These are phyloP conservation scores for Hycleus phaleratus DNA, from an alignment of 1,140 invertebrate genomes.

Conservation along the genomic window DNA sequence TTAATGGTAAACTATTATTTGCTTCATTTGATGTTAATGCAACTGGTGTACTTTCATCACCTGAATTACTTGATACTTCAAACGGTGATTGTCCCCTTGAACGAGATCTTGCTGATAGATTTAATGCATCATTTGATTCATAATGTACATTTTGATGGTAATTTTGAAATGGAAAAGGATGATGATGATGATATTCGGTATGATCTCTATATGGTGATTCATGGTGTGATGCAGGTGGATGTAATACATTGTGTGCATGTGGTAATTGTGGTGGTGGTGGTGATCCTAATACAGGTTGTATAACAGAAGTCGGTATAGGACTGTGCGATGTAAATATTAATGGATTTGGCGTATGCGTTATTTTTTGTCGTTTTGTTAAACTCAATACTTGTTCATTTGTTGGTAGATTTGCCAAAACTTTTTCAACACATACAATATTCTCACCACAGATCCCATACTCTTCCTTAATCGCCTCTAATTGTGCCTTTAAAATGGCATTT, in stretches of 20 bases:
- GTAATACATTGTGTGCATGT: constrained; percentile 26
- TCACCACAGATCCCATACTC: constrained; percentile 88
- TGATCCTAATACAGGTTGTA: constrained; percentile 48
- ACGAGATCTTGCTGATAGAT: constrained; percentile 48
- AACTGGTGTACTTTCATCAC: constrained; percentile 55
- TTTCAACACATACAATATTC: constrained; percentile 75
- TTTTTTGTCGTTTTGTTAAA: constrained; percentile 71
- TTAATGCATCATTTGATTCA: constrained; percentile 55
- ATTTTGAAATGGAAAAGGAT: constrained; percentile 25
- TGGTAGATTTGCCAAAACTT: constrained; percentile 75
- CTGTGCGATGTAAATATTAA: constrained; percentile 52
- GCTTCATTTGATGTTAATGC: constrained; percentile 33
- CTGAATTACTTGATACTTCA: constrained; percentile 62
- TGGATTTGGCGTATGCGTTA: constrained; percentile 40
- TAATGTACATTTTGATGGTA: constrained; percentile 40
- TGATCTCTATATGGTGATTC: constrained; percentile 38
- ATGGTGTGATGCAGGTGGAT: constrained; percentile 36
- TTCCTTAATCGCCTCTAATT: constrained; percentile 86
- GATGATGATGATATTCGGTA: constrained; percentile 31
- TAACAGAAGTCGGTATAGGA: constrained; percentile 59
- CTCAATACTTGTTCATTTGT: constrained; percentile 74
- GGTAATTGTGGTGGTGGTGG: constrained; percentile 42
- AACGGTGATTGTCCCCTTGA: constrained; percentile 51
- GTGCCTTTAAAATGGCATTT: constrained; percentile 87
- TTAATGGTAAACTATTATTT: constrained; percentile 72